Conservation (phyloP, 2,113 vertebrate genomes). For the Muscicapa adusta region DNA sequence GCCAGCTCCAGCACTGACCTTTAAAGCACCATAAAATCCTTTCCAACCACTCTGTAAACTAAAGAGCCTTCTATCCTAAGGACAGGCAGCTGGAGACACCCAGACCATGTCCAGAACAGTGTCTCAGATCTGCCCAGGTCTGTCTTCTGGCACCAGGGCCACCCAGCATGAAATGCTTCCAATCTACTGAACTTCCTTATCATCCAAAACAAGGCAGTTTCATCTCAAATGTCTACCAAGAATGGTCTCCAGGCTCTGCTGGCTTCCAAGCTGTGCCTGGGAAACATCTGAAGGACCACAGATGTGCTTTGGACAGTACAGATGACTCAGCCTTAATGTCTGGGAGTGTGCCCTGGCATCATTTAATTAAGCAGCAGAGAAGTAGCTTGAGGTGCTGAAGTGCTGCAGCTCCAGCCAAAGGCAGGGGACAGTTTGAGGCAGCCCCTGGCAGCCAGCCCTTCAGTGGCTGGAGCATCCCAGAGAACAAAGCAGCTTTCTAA, state of each 20-base stretch:
- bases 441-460: neutral
- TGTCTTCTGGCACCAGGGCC: neutral
- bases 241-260: neutral
- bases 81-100: neutral
- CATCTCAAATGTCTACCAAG: neutral
- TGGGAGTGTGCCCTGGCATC: slow-evolving; percentile 5
- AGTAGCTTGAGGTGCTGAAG: neutral
- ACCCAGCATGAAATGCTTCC: neutral
- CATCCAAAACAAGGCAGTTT: neutral
- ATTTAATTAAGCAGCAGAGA: neutral
- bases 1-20: neutral
- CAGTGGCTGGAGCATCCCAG: neutral
- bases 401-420: neutral
- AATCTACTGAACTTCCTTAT: neutral
- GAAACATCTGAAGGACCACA: slow-evolving; percentile 36
- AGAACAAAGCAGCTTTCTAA: neutral
- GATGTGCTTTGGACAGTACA: neutral
- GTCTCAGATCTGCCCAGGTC: neutral
- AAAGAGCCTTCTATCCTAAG: neutral
- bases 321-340: neutral
- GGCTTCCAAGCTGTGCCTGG: neutral
- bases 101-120: neutral
- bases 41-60: neutral
- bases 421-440: neutral
- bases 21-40: neutral